Evolutionary conservation across 2,113 vertebrate species (phyloP), one percentile per base, ranked within the genome.

Genomic region (Hydrochoerus hydrochaeris): DNA sequence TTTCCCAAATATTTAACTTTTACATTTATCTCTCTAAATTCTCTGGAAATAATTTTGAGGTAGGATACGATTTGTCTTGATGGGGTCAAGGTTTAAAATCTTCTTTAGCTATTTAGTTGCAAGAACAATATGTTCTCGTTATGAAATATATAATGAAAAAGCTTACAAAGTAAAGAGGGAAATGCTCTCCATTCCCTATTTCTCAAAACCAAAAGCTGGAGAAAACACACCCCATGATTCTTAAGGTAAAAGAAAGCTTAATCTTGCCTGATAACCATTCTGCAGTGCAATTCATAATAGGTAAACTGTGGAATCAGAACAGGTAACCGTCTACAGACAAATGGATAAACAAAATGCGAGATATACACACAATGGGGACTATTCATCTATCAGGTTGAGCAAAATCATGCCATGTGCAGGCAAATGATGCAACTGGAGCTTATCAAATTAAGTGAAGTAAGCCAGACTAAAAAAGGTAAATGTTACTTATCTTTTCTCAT

Each of bases 1-100:
- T 91, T 67, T 65, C 75, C 91, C 46, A 77, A 73, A 87, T 44
- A 77, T 52, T 87, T 24, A 5, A 58, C 41, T 90, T 73, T 58
- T 30, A 77, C 26, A 91, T 75, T 90, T 91, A 58, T 58, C 38
- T 87, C 38, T 81, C 35, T 87, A 87, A 83, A 58, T 75, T 75
- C 38, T 77, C 75, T n/a, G 38, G 32, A 87, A 90, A 77, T 80
- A 49, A 91, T 75, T 93, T 93, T 93, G 35, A 85, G 44, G 46
- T 46, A 63, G 52, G 22, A 81, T 69, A 35, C 19, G 54, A 75
- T 52, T 62, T 92, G 41, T 44, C 91, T 87, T 52, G 32, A 86
- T 52, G 71, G 71, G 35, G 73, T 12, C 46, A 87, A 63, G 11
- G 63, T 54, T 87, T 87, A 46, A 95, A 88, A 44, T 69, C 8